Percentiles rank a stretch among this genome's conserved stretches.
Conservation (phyloP, 1,140 invertebrate genomes). For the Zaprionus ornatus region DNA sequence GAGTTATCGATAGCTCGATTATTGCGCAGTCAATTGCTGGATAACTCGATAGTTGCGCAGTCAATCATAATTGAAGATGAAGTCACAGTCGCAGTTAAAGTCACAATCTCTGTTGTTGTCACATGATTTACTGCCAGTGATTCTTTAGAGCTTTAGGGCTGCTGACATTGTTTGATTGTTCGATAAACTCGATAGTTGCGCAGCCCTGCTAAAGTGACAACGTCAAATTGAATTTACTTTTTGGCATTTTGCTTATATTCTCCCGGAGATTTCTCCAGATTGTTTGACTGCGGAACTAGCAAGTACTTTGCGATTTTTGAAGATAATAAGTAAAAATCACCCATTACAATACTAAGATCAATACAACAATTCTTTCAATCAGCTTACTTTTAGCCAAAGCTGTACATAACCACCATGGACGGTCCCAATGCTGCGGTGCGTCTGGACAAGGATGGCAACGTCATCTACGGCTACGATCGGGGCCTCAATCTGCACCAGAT, state of each 20-base stretch:
- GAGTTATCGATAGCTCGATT: neutral
- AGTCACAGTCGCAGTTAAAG: too few species aligned
- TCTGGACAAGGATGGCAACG: slow-evolving; percentile 16
- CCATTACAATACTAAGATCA: neutral
- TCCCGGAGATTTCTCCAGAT: neutral
- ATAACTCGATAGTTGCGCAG: too few species aligned
- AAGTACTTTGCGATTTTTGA: neutral
- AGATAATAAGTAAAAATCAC: neutral
- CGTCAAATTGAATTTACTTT: neutral
- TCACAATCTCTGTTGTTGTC: too few species aligned
- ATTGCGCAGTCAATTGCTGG: too few species aligned
- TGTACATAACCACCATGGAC: slow-evolving; percentile 1
- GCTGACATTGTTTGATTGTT: neutral
- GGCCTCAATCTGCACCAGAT: slow-evolving; percentile 4
- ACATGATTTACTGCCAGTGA: neutral
- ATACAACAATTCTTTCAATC: too few species aligned
- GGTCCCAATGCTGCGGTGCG: slow-evolving; percentile 8
- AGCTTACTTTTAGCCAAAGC: neutral
- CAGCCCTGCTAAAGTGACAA: neutral
- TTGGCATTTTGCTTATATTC: neutral
- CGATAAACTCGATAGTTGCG: neutral
- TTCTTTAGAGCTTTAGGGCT: neutral
- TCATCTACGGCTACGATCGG: slow-evolving; percentile 14
- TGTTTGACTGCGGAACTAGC: neutral
- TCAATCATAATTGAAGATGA: too few species aligned